Conservation (phyloP, 2,797 vertebrate species). For the Amblyraja radiata region DNA sequence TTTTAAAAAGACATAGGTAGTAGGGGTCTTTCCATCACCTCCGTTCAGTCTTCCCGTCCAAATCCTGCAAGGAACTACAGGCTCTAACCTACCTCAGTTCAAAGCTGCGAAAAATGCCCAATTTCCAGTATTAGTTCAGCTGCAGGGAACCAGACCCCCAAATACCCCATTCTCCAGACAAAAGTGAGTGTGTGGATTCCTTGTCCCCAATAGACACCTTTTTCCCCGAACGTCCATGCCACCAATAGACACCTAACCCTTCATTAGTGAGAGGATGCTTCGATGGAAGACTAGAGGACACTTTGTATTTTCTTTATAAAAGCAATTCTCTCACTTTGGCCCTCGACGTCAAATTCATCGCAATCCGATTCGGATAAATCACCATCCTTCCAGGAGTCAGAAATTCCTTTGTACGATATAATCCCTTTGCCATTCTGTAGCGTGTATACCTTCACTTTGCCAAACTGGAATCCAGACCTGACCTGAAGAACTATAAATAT, state of each 20-base stretch:
- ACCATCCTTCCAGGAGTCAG: conserved; percentile 80
- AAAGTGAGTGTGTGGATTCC: neutral
- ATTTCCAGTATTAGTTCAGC: conserved; percentile 29
- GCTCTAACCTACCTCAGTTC: neutral
- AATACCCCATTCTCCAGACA: neutral
- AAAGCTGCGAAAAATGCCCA: conserved; percentile 32
- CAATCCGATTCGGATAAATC: conserved; percentile 77
- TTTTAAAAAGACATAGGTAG: neutral
- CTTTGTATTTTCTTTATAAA: conserved; percentile 97
- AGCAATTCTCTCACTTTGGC: conserved; percentile 88
- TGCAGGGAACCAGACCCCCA: neutral
- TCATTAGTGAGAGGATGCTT: conserved; percentile 8
- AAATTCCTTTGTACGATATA: conserved; percentile 87
- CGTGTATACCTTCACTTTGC: conserved; percentile 75
- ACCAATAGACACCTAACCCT: conserved; percentile 21
- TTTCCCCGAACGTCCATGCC: neutral
- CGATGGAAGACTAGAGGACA: conserved; percentile 74
- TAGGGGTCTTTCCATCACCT: neutral
- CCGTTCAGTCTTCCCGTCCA: neutral
- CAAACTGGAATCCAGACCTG: conserved; percentile 66
- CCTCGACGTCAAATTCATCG: conserved; percentile 74
- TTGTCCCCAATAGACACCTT: conserved; percentile 12
- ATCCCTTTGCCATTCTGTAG: conserved; percentile 61
- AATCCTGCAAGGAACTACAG: neutral
- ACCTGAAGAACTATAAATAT: conserved; percentile 85